A percentile compares a stretch with the other conserved stretches of the same genome.
phyloP scores from a whole-genome alignment of 2,888 invertebrate genomes.

The Emmelina monodactyla region DNA sequence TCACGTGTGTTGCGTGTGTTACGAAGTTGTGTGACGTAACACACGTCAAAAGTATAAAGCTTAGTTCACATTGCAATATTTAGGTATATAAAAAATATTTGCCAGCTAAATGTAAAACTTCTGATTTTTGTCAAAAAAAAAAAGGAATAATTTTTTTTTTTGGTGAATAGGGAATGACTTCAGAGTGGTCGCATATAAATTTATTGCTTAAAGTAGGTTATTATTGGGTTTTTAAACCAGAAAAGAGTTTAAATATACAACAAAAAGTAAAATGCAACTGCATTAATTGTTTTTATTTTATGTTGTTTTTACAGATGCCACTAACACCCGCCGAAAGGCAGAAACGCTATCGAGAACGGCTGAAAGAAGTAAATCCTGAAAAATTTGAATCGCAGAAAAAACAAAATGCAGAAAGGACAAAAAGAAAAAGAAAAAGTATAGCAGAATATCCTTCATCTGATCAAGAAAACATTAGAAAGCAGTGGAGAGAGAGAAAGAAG shows the following conservation, averaged over 20 bases:
- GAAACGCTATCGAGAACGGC: no score
- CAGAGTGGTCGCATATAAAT: not conserved
- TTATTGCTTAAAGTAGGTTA: no score
- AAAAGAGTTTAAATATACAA: no score
- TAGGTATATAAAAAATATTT: not conserved
- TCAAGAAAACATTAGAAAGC: not conserved
- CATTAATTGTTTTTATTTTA: not conserved
- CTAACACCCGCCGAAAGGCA: not conserved
- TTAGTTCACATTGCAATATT: not conserved
- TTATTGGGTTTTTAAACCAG: no score
- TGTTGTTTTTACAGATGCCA: not conserved
- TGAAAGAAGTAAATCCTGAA: not conserved
- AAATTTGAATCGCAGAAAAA: not conserved
- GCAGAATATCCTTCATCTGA: not conserved
- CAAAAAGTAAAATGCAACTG: no score
- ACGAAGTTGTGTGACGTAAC: conserved; percentile 8
- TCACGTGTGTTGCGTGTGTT: conserved; percentile 9
- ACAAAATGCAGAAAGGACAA: not conserved
- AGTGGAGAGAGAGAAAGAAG: not conserved
- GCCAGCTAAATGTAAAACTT: not conserved
- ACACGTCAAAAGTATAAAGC: conserved; percentile 8
- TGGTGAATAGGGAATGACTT: not conserved
- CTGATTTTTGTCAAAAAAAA: no score
- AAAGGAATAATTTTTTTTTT: not conserved
- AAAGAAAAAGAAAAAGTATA: not conserved